Evolutionary conservation across 2,888 invertebrate genomes (phyloP).

Genomic region (Oscheius myriophilus): DNA sequence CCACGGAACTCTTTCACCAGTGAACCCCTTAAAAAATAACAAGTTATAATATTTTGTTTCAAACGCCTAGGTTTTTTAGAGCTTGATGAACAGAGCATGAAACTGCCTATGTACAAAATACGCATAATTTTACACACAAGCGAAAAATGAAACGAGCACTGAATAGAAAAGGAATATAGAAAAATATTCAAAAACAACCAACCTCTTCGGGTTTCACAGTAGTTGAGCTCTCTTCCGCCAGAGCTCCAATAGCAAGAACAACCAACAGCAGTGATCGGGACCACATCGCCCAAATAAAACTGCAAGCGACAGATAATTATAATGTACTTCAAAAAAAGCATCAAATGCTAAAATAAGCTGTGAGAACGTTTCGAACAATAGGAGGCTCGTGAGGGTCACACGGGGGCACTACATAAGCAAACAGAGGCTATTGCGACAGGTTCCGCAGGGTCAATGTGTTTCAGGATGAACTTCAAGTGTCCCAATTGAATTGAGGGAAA

Average conservation of each 20-base stretch:
- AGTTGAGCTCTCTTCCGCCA: slow-evolving; percentile 14
- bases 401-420: slow-evolving; percentile 7
- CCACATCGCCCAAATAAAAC: slow-evolving; percentile 8
- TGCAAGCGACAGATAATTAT: background rate
- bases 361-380: background rate
- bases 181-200: too few relatives aligned
- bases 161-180: too few relatives aligned
- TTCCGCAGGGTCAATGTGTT: slow-evolving; percentile 20
- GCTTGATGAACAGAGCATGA: too few relatives aligned
- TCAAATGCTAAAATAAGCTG: background rate
- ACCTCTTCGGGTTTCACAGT: slow-evolving; percentile 8
- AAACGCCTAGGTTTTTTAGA: too few relatives aligned
- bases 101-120: too few relatives aligned
- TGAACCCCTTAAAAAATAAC: too few relatives aligned
- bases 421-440: slow-evolving; percentile 24
- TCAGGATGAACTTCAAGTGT: too few relatives aligned
- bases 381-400: slow-evolving; percentile 15
- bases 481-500: too few relatives aligned
- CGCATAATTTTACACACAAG: too few relatives aligned
- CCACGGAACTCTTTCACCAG: too few relatives aligned
- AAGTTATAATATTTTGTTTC: too few relatives aligned
- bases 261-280: slow-evolving; percentile 25
- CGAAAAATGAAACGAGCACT: too few relatives aligned
- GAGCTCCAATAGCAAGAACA: slow-evolving; percentile 18
- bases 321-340: background rate